Percentiles rank a stretch among this genome's conserved stretches.
Conservation (phyloP, 2,797 vertebrate genomes). For the Rhodeus uyekii region DNA sequence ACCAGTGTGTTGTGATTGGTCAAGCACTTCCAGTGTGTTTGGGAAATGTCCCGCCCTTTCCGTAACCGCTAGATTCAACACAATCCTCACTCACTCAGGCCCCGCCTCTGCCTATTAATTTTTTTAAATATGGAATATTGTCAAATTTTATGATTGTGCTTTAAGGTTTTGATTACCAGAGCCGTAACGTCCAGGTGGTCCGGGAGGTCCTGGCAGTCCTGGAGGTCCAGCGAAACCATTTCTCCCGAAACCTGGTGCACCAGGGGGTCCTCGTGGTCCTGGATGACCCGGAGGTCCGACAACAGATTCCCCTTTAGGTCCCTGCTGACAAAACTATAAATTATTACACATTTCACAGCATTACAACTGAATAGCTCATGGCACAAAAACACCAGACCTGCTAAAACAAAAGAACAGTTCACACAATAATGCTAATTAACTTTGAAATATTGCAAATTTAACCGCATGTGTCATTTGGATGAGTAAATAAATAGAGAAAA, state of each 20-base stretch:
- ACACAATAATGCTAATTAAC: background rate
- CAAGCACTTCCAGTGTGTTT: too few relatives aligned
- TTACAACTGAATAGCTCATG: background rate
- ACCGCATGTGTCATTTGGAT: background rate
- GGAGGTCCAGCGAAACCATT: slow-evolving; percentile 83
- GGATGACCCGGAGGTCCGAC: slow-evolving; percentile 84
- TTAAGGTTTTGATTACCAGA: slow-evolving; percentile 71
- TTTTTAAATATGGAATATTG: too few relatives aligned
- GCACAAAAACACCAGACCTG: background rate
- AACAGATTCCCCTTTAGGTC: slow-evolving; percentile 88
- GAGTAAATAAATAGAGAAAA: background rate
- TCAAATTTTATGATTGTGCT: background rate
- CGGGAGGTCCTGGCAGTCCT: slow-evolving; percentile 85
- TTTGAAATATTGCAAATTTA: too few relatives aligned
- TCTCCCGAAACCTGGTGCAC: slow-evolving; percentile 85
- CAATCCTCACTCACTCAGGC: too few relatives aligned
- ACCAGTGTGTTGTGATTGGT: background rate
- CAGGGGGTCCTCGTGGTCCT: slow-evolving; percentile 85
- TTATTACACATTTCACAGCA: background rate
- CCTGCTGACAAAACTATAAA: slow-evolving; percentile 71
- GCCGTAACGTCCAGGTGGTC: slow-evolving; percentile 73
- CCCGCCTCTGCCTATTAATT: too few relatives aligned
- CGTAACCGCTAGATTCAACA: too few relatives aligned
- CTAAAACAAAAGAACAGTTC: background rate
- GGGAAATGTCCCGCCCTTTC: too few relatives aligned